Percentiles rank a stretch among this genome's conserved stretches.
phyloP scores from a whole-genome alignment of 2,113 vertebrate genomes.

The Otolemur garnettii region DNA sequence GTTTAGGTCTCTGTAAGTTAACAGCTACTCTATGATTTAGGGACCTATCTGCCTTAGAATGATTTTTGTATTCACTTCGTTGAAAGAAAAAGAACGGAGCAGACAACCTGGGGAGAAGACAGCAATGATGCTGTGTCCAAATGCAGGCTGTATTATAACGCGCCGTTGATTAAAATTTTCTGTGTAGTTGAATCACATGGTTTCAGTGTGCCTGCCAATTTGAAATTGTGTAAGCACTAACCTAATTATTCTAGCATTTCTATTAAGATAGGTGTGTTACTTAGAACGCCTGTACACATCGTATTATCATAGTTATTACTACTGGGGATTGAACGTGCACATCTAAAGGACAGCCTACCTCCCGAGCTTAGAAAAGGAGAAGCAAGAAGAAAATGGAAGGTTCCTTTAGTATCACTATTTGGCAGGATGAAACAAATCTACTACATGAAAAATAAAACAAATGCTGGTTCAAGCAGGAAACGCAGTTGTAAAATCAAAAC shows the following conservation, averaged over 20 bases:
- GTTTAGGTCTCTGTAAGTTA: background rate
- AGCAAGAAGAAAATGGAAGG: constrained; percentile 62
- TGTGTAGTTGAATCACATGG: background rate
- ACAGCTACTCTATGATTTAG: background rate
- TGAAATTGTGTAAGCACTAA: background rate
- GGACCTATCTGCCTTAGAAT: background rate
- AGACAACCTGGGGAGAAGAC: background rate
- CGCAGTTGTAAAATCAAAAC: constrained; percentile 82
- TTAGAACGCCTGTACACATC: background rate
- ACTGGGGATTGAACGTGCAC: background rate
- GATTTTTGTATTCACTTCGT: constrained; percentile 14
- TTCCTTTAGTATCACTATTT: constrained; percentile 69
- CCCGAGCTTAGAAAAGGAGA: constrained; percentile 75
- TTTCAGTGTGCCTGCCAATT: background rate
- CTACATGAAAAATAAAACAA: constrained; percentile 80
- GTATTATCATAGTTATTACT: constrained; percentile 53
- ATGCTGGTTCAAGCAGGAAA: constrained; percentile 74
- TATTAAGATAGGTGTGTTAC: background rate
- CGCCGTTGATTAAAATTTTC: background rate
- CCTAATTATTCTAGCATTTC: constrained; percentile 37
- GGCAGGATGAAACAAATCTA: constrained; percentile 75
- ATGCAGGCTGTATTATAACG: background rate
- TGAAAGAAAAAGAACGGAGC: background rate
- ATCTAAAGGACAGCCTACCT: constrained; percentile 72
- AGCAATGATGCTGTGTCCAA: background rate